Evolutionary conservation across 53 echinoderm and acorn worm genomes (phyloP).

Genomic region (Holothuria leucospilota): DNA sequence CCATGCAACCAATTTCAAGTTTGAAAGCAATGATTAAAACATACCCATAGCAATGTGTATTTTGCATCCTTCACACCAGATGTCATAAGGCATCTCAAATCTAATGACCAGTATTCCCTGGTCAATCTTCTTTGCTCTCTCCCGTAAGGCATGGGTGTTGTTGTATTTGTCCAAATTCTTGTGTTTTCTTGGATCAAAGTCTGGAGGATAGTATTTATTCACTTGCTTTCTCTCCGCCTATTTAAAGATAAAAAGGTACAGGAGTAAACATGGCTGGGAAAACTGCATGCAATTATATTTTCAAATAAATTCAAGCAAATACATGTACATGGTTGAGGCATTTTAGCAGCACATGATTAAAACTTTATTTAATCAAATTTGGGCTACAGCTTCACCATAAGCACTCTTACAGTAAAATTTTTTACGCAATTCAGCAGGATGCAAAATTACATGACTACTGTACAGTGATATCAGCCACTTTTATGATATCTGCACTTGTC

Average conservation of each 20-base stretch:
- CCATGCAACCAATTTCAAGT: not conserved
- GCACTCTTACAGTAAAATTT: too few relatives aligned
- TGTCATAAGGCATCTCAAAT: conserved; percentile 99
- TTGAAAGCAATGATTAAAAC: conserved; percentile 2
- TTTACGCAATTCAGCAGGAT: too few relatives aligned
- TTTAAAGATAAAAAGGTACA: not conserved
- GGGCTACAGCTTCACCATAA: too few relatives aligned
- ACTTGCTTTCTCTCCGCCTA: conserved; percentile 95
- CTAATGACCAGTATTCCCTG: conserved; percentile 97
- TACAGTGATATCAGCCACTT: too few relatives aligned
- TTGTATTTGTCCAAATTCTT: conserved; percentile 95
- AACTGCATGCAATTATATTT: too few relatives aligned
- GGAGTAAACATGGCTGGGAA: too few relatives aligned
- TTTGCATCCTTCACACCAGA: conserved; percentile 98
- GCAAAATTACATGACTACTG: too few relatives aligned
- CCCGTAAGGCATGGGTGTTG: conserved; percentile 92
- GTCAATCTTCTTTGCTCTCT: conserved; percentile 87
- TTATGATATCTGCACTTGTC: too few relatives aligned
- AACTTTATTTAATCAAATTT: too few relatives aligned
- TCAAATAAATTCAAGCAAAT: too few relatives aligned
- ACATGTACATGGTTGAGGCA: too few relatives aligned
- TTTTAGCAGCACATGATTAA: too few relatives aligned
- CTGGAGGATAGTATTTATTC: conserved; percentile 98
- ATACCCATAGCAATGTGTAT: conserved; percentile 98
- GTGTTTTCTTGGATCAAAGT: conserved; percentile 97